Evolutionary conservation across 2,888 invertebrate genomes (phyloP), one percentile per base, ranked within the genome.

Genomic region (Meta bourneti): DNA sequence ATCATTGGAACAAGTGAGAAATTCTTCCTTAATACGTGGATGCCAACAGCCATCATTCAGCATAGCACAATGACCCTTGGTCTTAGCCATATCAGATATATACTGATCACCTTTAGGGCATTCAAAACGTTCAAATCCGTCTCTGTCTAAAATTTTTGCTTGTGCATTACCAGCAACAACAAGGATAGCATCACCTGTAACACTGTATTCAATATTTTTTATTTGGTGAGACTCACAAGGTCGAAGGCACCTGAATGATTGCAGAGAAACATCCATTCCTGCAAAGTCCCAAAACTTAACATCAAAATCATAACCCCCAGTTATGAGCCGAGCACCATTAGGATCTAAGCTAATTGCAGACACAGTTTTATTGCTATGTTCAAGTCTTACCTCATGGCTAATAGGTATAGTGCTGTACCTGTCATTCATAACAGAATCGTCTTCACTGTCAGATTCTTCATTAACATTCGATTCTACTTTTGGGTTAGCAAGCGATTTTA

Each of bases 211-310:
- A 0, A 98, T 95, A 72, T 97, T 96, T 93, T 97, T 97, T 92
- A 99, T 98, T 0, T 98, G 98, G 95, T 99, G 98, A 89, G 96
- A 98, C 95, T 99, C 99, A 94, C 98, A 98, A 0, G 99, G 99
- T 93, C 97, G 97, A n/a, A 99, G 95, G 0, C 97, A 97, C 48
- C 99, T 96, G 95, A 99, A 99, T 80, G 98, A 98, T 84, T 97
- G 96, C 96, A 98, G 96, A 0, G 97, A 96, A 0, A 97, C 96
- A 95, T 99, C 99, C 99, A 99, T 99, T 6, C 99, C 99, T 93
- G 98, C 98, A 95, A 99, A 99, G 95, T 99, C 99, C 98, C 98
- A 99, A 94, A 99, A 98, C 85, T 97, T 97, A 1, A 99, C 97
- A 94, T 99, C 98, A 95, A 99, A 99, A 95, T 99, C 99, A 51